Conservation (phyloP, 2,113 vertebrate genomes). For the Aix galericulata region DNA sequence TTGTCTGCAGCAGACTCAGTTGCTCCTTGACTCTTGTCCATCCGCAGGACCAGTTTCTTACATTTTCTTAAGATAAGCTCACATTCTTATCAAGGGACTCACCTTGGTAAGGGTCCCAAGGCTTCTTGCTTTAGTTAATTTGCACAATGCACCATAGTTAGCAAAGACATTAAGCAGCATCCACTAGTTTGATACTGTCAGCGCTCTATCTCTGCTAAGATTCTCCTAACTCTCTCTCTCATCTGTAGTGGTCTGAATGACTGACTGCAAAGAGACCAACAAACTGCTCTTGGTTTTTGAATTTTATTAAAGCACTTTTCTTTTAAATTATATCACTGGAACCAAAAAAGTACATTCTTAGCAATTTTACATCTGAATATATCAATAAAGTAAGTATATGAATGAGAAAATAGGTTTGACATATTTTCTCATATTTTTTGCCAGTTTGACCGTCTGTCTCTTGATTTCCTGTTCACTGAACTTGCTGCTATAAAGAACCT, state of each 20-base stretch:
- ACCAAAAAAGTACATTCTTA: background rate
- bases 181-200: too few relatives aligned
- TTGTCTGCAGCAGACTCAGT: too few relatives aligned
- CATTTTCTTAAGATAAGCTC: too few relatives aligned
- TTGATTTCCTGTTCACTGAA: background rate
- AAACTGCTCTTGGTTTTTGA: background rate
- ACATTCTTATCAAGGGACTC: too few relatives aligned
- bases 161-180: too few relatives aligned
- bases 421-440: background rate
- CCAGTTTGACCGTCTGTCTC: background rate
- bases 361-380: background rate
- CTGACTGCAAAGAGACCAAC: background rate
- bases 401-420: background rate
- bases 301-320: background rate
- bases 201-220: too few relatives aligned
- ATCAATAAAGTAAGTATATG: background rate
- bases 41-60: too few relatives aligned
- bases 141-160: too few relatives aligned
- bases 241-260: background rate
- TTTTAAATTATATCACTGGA: background rate
- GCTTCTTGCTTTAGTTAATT: too few relatives aligned
- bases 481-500: background rate
- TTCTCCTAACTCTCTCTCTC: too few relatives aligned
- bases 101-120: too few relatives aligned
- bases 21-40: too few relatives aligned